These are phyloP conservation scores for Papilio elwesi DNA, from an alignment of 2,888 invertebrate species.

Conservation along the genomic window DNA sequence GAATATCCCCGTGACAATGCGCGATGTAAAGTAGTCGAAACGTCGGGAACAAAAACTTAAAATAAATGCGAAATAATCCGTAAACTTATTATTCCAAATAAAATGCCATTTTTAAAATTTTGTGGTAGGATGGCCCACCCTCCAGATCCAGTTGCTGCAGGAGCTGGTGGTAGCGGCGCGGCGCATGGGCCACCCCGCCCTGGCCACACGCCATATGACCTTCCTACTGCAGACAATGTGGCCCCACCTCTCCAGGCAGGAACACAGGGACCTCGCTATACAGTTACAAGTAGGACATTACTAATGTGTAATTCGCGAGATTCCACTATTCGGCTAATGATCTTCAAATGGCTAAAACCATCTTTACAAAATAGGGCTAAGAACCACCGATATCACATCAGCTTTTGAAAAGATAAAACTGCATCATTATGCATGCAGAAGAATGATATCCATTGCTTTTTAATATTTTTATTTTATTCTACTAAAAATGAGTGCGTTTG, in stretches of 20 bases:
- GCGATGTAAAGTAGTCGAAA: too few species aligned
- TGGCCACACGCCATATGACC: constrained; percentile 97
- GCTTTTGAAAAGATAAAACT: not conserved
- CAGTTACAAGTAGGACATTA: constrained; percentile 86
- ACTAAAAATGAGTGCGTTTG: too few species aligned
- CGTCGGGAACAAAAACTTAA: too few species aligned
- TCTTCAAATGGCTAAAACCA: too few species aligned
- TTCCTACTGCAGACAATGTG: constrained; percentile 96
- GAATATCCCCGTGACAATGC: too few species aligned
- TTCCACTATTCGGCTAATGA: too few species aligned
- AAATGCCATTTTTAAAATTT: not conserved
- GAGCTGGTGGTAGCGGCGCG: constrained; percentile 96
- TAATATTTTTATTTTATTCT: too few species aligned
- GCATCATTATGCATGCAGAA: too few species aligned
- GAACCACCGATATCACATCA: not conserved
- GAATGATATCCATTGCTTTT: too few species aligned
- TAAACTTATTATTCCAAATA: too few species aligned
- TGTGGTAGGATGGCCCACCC: constrained; percentile 88
- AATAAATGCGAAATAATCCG: too few species aligned
- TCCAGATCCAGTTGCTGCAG: constrained; percentile 96
- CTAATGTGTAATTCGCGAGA: too few species aligned
- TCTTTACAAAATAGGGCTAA: not conserved
- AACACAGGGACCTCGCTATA: constrained; percentile 92
- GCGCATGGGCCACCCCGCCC: constrained; percentile 94
- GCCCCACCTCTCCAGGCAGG: constrained; percentile 88